Evolutionary conservation across 2,113 vertebrate species (phyloP).

Genomic region (Oryctolagus cuniculus): DNA sequence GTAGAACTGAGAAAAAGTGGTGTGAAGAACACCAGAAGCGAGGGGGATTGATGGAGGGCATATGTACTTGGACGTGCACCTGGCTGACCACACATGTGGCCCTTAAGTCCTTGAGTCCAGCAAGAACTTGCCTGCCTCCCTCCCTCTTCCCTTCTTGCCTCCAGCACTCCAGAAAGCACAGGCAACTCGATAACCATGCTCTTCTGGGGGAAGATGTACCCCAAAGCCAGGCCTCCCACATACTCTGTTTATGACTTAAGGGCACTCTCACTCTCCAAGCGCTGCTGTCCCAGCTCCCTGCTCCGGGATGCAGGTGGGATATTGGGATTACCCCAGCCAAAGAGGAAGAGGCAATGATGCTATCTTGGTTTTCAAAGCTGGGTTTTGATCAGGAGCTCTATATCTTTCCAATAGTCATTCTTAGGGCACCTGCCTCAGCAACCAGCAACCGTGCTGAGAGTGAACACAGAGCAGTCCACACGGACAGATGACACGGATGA

Average conservation of each 20-base stretch:
- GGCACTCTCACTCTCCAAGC: not conserved
- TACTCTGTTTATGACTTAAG: not conserved
- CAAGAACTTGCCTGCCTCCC: not conserved
- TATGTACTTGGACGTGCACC: too few relatives aligned
- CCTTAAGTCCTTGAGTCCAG: not conserved
- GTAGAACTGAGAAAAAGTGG: not conserved
- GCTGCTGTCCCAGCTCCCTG: not conserved
- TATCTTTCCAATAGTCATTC: not conserved
- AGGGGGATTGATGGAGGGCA: not conserved
- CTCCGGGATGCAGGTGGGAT: not conserved
- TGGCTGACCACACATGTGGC: not conserved
- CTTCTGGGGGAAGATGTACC: not conserved
- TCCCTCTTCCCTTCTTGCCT: not conserved
- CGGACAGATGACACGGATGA: not conserved
- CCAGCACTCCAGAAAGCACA: not conserved
- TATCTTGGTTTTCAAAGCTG: not conserved
- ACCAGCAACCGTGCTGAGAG: not conserved
- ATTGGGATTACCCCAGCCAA: not conserved
- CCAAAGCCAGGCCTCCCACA: not conserved
- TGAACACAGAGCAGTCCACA: not conserved
- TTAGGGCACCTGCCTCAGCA: not conserved
- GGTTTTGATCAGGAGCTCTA: not conserved
- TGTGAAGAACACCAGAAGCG: not conserved
- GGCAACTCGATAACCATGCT: not conserved
- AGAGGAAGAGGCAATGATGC: not conserved